Conservation (phyloP, 2,888 invertebrate species). For the Athalia cordata region DNA sequence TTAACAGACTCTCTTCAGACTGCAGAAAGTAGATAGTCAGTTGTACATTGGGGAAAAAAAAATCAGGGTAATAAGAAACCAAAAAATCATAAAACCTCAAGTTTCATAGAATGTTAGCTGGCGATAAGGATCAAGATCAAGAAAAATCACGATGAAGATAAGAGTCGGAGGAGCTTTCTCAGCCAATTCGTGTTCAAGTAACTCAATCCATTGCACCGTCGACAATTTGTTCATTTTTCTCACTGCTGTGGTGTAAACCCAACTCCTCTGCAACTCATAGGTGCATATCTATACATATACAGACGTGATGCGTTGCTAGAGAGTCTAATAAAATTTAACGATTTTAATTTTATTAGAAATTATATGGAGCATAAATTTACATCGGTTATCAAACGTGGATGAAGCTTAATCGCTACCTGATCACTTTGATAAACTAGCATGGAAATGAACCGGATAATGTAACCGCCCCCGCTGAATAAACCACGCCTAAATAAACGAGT, state of each 20-base stretch:
- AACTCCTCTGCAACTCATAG: no score
- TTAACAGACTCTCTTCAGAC: background rate
- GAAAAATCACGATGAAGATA: conserved; percentile 1
- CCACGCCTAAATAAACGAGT: conserved; percentile 22
- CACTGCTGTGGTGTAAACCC: no score
- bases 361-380: background rate
- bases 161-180: background rate
- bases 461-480: conserved; percentile 14
- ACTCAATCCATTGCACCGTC: conserved; percentile 36
- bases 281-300: background rate
- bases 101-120: conserved; percentile 3
- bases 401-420: conserved; percentile 19
- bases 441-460: conserved; percentile 21
- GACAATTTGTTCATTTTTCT: conserved; percentile 19
- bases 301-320: background rate
- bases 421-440: background rate
- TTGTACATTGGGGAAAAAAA: background rate
- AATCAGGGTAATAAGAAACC: conserved; percentile 9
- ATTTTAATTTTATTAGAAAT: conserved; percentile 4
- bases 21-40: background rate
- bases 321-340: background rate
- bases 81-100: background rate
- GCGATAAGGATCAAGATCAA: background rate
- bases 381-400: background rate
- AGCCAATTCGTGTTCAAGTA: conserved; percentile 12